Evolutionary conservation across 2,113 vertebrate species (phyloP).

Genomic region (Hippopotamus amphibius): DNA sequence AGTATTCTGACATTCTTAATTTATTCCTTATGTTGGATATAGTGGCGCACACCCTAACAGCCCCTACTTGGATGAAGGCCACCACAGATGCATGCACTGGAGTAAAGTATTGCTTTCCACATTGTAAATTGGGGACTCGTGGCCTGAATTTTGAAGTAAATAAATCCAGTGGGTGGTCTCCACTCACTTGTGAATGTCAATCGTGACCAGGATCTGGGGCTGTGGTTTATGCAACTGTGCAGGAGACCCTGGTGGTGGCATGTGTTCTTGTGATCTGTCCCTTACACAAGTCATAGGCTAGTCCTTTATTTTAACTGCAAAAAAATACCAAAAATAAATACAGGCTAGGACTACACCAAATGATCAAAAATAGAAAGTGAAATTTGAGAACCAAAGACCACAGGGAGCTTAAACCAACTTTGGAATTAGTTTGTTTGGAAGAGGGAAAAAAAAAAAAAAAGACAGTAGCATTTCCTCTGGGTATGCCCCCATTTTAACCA

Average conservation of each 20-base stretch:
- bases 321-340: neutral
- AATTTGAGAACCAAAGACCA: neutral
- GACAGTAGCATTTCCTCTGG: neutral
- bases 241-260: neutral
- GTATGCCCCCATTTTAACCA: neutral
- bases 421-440: neutral
- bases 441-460: neutral
- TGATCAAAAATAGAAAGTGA: conserved; percentile 39
- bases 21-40: neutral
- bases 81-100: neutral
- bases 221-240: neutral
- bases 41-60: neutral
- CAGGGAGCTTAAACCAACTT: neutral
- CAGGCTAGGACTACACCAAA: neutral
- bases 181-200: neutral
- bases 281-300: neutral
- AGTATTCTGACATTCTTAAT: neutral
- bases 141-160: conserved; percentile 41
- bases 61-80: neutral
- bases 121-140: neutral
- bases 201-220: neutral
- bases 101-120: neutral
- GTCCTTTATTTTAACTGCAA: neutral
- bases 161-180: neutral
- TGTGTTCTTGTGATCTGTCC: neutral